Evolutionary conservation across 2,797 vertebrate species (phyloP).

Genomic region (Echiichthys vipera): DNA sequence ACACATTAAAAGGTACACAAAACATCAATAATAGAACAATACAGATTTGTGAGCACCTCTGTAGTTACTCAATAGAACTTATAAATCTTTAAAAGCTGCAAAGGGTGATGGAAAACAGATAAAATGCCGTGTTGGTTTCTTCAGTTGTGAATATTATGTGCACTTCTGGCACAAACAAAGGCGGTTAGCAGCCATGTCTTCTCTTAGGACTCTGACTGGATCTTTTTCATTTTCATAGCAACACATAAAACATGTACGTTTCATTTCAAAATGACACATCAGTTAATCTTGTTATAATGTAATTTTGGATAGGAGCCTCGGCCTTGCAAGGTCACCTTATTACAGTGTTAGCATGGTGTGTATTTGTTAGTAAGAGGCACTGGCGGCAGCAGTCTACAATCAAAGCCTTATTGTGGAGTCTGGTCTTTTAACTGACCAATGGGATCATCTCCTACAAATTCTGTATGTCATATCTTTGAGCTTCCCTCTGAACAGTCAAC

Average conservation of each 20-base stretch:
- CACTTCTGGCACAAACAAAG: not conserved
- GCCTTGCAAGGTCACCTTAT: not conserved
- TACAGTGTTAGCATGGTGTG: not conserved
- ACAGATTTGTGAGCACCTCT: constrained; percentile 24
- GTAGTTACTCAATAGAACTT: not conserved
- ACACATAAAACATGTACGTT: not conserved
- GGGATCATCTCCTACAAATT: constrained; percentile 33
- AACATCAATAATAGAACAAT: constrained; percentile 42
- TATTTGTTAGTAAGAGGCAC: not conserved
- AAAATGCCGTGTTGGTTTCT: constrained; percentile 6
- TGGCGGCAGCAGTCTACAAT: not conserved
- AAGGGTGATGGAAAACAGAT: not conserved
- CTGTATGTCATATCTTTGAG: constrained; percentile 36
- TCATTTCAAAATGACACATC: not conserved
- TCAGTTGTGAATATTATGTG: not conserved
- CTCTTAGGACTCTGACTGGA: not conserved
- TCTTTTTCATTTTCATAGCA: not conserved
- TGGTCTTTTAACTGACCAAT: constrained; percentile 21
- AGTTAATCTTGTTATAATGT: not conserved
- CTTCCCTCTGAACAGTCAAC: constrained; percentile 37
- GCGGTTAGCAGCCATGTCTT: not conserved
- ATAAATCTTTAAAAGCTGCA: constrained; percentile 1
- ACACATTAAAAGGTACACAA: constrained; percentile 36
- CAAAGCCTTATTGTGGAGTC: constrained; percentile 18
- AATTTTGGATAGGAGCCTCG: not conserved